Evolutionary conservation across 1,140 invertebrate species (phyloP), one percentile per base, ranked within the genome.

Genomic region (Asbolus verrucosus): DNA sequence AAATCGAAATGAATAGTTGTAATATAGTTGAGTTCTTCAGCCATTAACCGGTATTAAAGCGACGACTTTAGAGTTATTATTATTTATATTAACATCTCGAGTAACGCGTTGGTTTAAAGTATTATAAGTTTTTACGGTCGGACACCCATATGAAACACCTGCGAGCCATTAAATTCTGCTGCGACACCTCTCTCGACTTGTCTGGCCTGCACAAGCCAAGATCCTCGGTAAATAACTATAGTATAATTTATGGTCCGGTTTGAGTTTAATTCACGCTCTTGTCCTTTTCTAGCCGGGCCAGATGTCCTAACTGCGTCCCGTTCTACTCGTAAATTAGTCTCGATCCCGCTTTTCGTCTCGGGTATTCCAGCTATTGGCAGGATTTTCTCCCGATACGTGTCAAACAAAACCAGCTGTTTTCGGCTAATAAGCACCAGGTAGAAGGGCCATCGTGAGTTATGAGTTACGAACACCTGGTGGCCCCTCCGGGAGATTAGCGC

Each of bases 201-300:
- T 36, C 46, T 71, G 69, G 62, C 14, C 69, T 9, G 62, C 70
- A 18, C 30, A 54, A 33, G 36, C 36, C 16, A 30, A 43, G 30
- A 59, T 67, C 31, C 50, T 62, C 59, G 46, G 67, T 73, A 70
- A 73, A 73, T 73, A 73, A 73, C 62, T 70, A 73, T 73, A 67
- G 27, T 59, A 70, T 73, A 73, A 73, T 73, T 73, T 73, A 73
- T 73, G 43, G 67, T 65, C 67, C 54, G 54, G 71, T 73, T 70
- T 62, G 63, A 63, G 38, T 73, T 73, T 67, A 73, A 70, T 73
- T 70, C 67, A 67, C 39, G 59, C 38, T 38, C 18, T 31, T 27
- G 24, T 73, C 67, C 67, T 54, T 31, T 21, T 67, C 50, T 67
- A 30, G 24, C 46, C 21, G 33, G 24, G 21, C 46, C 46, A 54